Evolutionary conservation across 2,797 vertebrate species (phyloP), one percentile per base, ranked within the genome.

Genomic region (Anabacerthia variegaticeps): DNA sequence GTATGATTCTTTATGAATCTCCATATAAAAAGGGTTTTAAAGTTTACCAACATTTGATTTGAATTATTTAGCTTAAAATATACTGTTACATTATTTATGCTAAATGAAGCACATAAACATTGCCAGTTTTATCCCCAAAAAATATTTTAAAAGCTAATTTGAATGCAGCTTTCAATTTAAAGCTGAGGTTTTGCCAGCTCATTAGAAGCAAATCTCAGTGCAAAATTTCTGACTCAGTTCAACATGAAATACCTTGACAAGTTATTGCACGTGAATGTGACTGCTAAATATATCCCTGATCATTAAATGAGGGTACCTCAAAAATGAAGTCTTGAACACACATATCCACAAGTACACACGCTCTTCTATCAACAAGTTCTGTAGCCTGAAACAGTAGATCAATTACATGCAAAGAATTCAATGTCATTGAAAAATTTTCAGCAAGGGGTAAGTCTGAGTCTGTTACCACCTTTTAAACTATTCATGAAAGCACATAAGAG

Each of bases 51-150:
- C 49, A 80, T 89, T 89, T 88, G 49, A 95, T 88, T 77, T 96
- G 73, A 96, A 96, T 96, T 96, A 96, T 93, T 96, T 86, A 90
- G 59, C 43, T 95, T 93, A 92, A 96, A 56, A 30, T 93, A 96
- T 97, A 91, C 75, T 90, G 67, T 93, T 94, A 72, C 32, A 95
- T 97, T 97, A 96, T 97, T 97, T 91, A 97, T 95, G 61, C 86
- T 92, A 95, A 92, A 20, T 44, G 63, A 94, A 94, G 24, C 39
- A 82, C 63, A 92, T 59, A 94, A 96, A 94, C 61, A 92, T 93
- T 66, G n/a, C 59, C 90, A 76, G 76, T 88, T 92, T 96, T 95
- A 78, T 76, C 21, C 43, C 85, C 21, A 8, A 74, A 82, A 72
- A 69, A 30, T 86, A 82, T 94, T 91, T 79, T 82, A 82, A 51